Percentiles rank a stretch among this genome's conserved stretches.
Conservation (phyloP, 2,888 invertebrate species). For the Mactromeris polynyma region DNA sequence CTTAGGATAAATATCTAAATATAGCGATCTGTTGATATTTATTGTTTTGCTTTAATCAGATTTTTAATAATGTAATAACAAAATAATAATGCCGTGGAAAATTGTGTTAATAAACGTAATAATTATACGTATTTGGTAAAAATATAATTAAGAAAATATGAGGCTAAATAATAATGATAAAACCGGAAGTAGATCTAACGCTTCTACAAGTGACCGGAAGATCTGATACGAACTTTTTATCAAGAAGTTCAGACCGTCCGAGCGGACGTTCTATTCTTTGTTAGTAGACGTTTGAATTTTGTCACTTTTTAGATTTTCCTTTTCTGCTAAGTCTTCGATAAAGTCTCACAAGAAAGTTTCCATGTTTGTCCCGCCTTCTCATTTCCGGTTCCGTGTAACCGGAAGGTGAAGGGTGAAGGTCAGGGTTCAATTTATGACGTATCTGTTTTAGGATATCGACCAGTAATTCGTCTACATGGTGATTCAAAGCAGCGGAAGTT, state of each 20-base stretch:
- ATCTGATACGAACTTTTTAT: not conserved
- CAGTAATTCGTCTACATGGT: constrained; percentile 97
- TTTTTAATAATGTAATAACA: too few species aligned
- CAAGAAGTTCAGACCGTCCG: not conserved
- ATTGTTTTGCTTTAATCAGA: not conserved
- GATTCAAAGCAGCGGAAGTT: constrained; percentile 98
- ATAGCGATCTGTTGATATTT: too few species aligned
- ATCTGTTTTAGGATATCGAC: constrained; percentile 97
- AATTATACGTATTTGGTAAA: too few species aligned
- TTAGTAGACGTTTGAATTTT: not conserved
- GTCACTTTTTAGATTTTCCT: constrained; percentile 33
- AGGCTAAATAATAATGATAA: too few species aligned
- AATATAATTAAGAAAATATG: too few species aligned
- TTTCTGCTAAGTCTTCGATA: constrained; percentile 68
- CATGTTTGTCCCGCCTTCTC: constrained; percentile 50
- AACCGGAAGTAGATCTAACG: too few species aligned
- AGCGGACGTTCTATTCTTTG: not conserved
- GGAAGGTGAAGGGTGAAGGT: constrained; percentile 55
- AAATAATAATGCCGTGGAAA: too few species aligned
- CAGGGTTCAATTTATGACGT: constrained; percentile 90
- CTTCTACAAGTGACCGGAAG: not conserved
- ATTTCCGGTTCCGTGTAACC: constrained; percentile 52
- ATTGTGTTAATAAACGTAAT: too few species aligned
- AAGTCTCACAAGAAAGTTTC: constrained; percentile 70
- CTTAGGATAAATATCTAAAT: not conserved